phyloP scores from a whole-genome alignment of 2,113 vertebrate species.

The Megaleporinus macrocephalus region DNA sequence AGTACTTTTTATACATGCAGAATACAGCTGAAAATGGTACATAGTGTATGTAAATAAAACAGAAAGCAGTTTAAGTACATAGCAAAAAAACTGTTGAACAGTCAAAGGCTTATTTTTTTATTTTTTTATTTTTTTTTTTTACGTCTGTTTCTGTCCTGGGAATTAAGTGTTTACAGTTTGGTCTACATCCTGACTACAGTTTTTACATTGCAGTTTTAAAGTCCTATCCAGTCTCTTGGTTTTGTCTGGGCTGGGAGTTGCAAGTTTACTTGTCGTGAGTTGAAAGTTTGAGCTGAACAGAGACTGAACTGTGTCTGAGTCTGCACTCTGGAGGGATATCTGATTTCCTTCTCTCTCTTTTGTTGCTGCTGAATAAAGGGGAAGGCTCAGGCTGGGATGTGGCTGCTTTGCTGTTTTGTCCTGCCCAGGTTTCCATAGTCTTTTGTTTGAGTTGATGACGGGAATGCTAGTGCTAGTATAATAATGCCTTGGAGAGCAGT shows the following conservation, averaged over 20 bases:
- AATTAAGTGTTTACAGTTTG: no score
- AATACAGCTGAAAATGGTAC: background rate
- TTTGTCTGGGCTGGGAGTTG: background rate
- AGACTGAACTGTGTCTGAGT: constrained; percentile 5
- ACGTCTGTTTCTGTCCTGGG: no score
- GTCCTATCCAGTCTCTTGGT: background rate
- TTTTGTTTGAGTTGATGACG: constrained; percentile 33
- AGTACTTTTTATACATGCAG: no score
- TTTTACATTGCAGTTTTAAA: background rate
- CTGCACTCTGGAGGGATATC: constrained; percentile 39
- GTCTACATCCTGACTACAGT: no score
- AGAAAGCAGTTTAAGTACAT: background rate
- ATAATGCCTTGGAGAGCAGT: constrained; percentile 16
- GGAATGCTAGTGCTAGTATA: constrained; percentile 18
- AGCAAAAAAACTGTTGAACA: no score
- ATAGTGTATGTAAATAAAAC: background rate
- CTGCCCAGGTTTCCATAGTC: constrained; percentile 34
- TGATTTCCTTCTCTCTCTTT: constrained; percentile 41
- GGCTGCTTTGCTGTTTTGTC: constrained; percentile 29
- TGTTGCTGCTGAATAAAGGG: constrained; percentile 46
- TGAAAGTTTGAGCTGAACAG: background rate
- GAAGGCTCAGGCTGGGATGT: constrained; percentile 35
- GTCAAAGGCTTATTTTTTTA: no score
- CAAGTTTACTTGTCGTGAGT: background rate
- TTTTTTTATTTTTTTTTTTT: no score